Percentiles rank a stretch among this genome's conserved stretches.
These are phyloP conservation scores for Pedetes capensis DNA, from an alignment of 2,113 vertebrate genomes.

Conservation along the genomic window DNA sequence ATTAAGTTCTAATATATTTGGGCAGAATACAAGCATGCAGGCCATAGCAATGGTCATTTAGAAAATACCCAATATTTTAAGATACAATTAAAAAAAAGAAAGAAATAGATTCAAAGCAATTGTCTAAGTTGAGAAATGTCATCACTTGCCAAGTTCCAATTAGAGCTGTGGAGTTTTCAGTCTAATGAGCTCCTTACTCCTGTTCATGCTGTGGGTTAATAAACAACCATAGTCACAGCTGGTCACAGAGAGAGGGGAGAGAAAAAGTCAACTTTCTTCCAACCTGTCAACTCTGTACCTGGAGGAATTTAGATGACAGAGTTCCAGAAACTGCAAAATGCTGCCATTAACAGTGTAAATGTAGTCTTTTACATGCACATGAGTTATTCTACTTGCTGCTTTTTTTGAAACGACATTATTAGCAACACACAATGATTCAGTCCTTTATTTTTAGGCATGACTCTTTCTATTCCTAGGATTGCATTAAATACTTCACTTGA, in stretches of 20 bases:
- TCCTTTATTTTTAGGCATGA: constrained; percentile 45
- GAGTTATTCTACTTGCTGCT: not conserved
- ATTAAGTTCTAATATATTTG: not conserved
- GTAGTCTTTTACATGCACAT: not conserved
- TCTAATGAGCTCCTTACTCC: not conserved
- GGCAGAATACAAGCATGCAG: not conserved
- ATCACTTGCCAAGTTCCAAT: not conserved
- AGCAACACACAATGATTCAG: constrained; percentile 51
- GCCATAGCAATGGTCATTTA: not conserved
- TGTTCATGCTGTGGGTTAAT: constrained; percentile 3
- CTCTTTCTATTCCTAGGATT: constrained; percentile 30
- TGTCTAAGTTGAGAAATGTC: constrained; percentile 26
- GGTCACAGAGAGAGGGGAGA: not conserved
- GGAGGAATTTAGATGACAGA: constrained; percentile 62
- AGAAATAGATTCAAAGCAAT: not conserved
- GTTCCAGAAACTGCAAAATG: constrained; percentile 60
- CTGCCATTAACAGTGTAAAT: not conserved
- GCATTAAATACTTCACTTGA: not conserved
- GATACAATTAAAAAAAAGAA: not conserved
- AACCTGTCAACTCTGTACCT: constrained; percentile 61
- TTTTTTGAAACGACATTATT: constrained; percentile 10
- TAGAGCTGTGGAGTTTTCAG: not conserved
- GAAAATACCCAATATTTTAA: not conserved
- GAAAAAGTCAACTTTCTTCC: not conserved
- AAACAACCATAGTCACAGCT: not conserved